Conservation (phyloP, 2,113 vertebrate genomes). For the Etheostoma cragini region DNA sequence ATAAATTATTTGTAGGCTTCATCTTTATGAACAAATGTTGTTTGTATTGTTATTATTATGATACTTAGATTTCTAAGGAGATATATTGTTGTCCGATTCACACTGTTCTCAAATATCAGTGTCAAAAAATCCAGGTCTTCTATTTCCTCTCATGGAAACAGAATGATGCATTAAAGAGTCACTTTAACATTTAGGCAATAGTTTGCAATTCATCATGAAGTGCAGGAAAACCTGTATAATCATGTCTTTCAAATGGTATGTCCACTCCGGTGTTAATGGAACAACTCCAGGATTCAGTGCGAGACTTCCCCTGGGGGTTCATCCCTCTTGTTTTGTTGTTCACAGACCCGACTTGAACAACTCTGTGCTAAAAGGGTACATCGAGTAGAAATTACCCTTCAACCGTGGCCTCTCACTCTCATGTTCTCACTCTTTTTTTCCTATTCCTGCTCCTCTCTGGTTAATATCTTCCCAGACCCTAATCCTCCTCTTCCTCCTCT, state of each 20-base stretch:
- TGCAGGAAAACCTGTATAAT: conserved; percentile 10
- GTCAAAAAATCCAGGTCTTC: neutral
- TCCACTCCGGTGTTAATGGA: conserved; percentile 25
- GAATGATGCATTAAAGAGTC: conserved; percentile 1
- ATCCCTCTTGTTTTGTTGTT: neutral
- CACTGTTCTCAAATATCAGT: neutral
- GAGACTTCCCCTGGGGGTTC: neutral
- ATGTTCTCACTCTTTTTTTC: conserved; percentile 28
- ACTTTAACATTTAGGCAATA: neutral
- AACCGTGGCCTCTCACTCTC: neutral
- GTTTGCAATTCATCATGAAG: conserved; percentile 12
- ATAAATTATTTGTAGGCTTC: too few relatives aligned
- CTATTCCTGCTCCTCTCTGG: conserved; percentile 35
- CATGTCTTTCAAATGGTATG: neutral
- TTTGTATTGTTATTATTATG: neutral
- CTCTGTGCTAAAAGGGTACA: neutral
- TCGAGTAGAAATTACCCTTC: neutral
- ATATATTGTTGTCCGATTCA: neutral
- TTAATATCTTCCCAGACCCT: conserved; percentile 50
- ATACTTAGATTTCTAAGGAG: neutral
- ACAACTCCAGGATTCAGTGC: neutral
- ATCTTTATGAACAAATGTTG: neutral
- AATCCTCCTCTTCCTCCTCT: conserved; percentile 39
- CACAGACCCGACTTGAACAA: neutral
- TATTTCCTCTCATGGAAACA: neutral